Percentiles rank a stretch among this genome's conserved stretches.
phyloP scores from a whole-genome alignment of 2,797 vertebrate species.

The Aldrovandia affinis region DNA sequence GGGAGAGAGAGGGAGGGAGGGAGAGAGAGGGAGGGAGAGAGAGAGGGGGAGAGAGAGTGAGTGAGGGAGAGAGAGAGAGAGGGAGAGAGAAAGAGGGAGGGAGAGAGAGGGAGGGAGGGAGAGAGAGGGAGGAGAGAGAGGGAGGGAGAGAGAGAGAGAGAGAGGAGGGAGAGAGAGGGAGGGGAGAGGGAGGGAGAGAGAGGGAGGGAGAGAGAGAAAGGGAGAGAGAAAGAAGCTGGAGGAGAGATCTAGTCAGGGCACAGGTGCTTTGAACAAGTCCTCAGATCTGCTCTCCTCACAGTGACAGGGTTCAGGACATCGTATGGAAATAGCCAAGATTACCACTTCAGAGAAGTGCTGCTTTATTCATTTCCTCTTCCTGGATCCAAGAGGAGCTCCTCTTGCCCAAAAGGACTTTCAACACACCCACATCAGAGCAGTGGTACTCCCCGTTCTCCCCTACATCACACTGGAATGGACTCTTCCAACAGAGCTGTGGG shows the following conservation, averaged over 20 bases:
- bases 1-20: too few species aligned
- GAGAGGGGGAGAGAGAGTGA: too few species aligned
- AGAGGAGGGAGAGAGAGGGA: too few species aligned
- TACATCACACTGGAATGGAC: neutral
- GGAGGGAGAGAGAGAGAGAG: too few species aligned
- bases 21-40: too few species aligned
- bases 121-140: too few species aligned
- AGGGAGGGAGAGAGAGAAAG: too few species aligned
- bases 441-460: neutral
- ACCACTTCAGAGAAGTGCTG: neutral
- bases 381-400: neutral
- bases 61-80: too few species aligned
- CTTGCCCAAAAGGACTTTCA: neutral
- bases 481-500: neutral
- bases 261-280: neutral
- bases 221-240: neutral
- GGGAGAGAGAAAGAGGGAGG: too few species aligned
- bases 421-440: conserved; percentile 7
- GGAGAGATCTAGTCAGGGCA: neutral
- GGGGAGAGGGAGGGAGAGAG: too few species aligned
- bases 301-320: neutral
- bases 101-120: too few species aligned
- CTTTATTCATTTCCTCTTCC: neutral
- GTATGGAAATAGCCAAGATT: neutral
- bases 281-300: conserved; percentile 1